phyloP scores from a whole-genome alignment of 2,113 vertebrate genomes.

The Pelvicachromis taeniatus region DNA sequence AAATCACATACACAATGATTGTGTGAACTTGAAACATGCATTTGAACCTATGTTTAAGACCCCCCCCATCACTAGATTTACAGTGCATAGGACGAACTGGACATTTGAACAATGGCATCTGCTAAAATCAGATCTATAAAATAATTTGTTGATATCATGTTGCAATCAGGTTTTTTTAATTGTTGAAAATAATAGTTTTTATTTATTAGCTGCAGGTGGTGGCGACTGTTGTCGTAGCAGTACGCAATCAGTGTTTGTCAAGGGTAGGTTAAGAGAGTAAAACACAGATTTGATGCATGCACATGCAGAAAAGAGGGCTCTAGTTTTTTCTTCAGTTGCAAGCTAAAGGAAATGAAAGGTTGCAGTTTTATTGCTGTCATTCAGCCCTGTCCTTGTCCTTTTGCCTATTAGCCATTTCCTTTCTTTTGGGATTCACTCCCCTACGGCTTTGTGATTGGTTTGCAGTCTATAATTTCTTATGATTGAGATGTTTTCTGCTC shows the following conservation, averaged over 20 bases:
- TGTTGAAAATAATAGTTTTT: neutral
- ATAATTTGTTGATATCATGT: neutral
- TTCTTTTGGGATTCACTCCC: neutral
- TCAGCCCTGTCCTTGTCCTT: neutral
- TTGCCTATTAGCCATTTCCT: neutral
- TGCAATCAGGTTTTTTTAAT: neutral
- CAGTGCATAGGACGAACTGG: neutral
- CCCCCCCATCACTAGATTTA: neutral
- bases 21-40: too few species aligned
- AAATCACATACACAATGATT: neutral
- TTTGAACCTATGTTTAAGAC: too few species aligned
- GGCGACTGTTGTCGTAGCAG: neutral
- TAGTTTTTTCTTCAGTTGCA: neutral
- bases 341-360: neutral
- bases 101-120: neutral
- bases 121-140: neutral
- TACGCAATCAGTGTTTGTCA: neutral
- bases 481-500: slow-evolving; percentile 30
- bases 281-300: neutral
- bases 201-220: neutral
- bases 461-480: slow-evolving; percentile 6
- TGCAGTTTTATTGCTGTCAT: neutral
- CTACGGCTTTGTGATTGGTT: neutral
- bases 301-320: neutral
- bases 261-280: neutral